These are phyloP conservation scores for Hormaphis cornu DNA, from an alignment of 1,140 invertebrate genomes.

Conservation along the genomic window DNA sequence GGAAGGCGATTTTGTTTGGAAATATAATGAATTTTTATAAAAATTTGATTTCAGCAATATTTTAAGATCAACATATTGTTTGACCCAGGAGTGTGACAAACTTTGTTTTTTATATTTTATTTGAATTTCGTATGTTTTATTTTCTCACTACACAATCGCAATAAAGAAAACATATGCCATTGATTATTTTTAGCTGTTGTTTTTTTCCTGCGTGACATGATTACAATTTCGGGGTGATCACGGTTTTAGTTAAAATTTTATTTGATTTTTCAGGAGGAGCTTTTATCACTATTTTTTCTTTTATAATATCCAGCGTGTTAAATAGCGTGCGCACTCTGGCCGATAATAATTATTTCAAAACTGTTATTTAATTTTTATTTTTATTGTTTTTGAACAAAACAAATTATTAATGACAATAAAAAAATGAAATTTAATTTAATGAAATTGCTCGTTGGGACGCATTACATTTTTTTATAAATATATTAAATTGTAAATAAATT, in stretches of 20 bases:
- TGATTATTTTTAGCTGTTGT: neutral
- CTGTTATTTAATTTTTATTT: too few species aligned
- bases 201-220: neutral
- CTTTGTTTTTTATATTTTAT: neutral
- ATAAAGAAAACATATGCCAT: neutral
- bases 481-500: too few species aligned
- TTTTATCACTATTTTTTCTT: neutral
- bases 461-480: too few species aligned
- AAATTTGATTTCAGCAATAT: neutral
- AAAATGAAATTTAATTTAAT: too few species aligned
- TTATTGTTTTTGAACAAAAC: too few species aligned
- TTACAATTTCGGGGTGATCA: neutral
- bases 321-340: neutral
- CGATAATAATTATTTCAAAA: neutral
- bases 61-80: too few species aligned
- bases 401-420: too few species aligned
- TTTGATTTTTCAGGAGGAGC: neutral
- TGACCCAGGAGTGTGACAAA: too few species aligned
- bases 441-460: too few species aligned
- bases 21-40: slow-evolving; percentile 16
- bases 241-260: slow-evolving; percentile 22
- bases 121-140: neutral
- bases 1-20: too few species aligned
- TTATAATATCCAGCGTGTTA: neutral
- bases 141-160: neutral